Percentiles rank a stretch among this genome's conserved stretches.
Conservation (phyloP, 2,888 invertebrate species). For the Cantharis rufa region DNA sequence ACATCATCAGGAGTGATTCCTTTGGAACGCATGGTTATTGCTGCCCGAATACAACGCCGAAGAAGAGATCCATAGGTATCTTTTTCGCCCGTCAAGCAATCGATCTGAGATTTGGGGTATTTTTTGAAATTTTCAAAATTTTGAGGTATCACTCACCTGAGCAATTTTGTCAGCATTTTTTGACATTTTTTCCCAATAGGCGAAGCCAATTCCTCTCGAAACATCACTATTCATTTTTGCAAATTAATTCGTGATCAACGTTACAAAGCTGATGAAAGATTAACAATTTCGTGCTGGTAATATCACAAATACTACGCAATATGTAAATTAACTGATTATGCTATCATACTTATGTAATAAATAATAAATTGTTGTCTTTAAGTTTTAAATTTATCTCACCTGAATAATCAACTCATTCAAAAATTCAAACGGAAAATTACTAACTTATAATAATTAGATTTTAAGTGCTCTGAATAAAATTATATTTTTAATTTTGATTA, state of each 20-base stretch:
- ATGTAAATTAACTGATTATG: not conserved
- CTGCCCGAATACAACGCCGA: not conserved
- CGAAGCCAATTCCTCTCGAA: not conserved
- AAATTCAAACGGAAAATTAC: no score
- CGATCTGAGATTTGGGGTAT: not conserved
- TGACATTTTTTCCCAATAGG: not conserved
- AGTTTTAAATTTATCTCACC: not conserved
- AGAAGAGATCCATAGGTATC: not conserved
- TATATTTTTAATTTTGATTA: no score
- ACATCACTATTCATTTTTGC: not conserved
- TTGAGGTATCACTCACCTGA: not conserved
- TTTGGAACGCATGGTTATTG: slow-evolving; percentile 19
- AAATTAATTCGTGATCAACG: not conserved
- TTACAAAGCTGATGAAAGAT: not conserved
- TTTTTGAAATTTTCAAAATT: not conserved
- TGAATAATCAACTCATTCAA: not conserved
- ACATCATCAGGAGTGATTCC: slow-evolving; percentile 56
- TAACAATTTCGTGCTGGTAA: not conserved
- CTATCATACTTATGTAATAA: not conserved
- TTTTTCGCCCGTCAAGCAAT: not conserved
- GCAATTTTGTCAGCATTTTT: not conserved
- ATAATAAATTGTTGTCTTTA: not conserved
- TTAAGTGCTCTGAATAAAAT: no score
- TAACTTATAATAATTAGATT: no score
- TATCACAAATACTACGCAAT: not conserved